Evolutionary conservation across 1,140 invertebrate species (phyloP), one percentile per base, ranked within the genome.

Genomic region (Palaemon carinicauda): DNA sequence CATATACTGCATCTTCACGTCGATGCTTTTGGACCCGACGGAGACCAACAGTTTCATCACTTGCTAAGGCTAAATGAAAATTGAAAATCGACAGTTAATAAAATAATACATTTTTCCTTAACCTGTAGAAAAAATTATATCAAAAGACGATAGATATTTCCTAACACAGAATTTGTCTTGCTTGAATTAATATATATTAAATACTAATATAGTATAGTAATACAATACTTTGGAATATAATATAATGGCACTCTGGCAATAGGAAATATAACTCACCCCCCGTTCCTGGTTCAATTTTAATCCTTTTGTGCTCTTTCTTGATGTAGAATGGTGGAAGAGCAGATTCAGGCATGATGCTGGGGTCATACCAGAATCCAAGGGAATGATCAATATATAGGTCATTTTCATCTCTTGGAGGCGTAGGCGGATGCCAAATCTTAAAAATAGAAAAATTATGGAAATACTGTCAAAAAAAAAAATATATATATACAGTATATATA

Each of bases 341-440:
- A 33, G 94, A 92, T 91, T 98, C 97, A 14, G 95, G 92, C 93
- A 98, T 97, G 15, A 95, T 71, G 31, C 80, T 93, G 15, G 93
- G 94, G 82, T 98, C 96, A 91, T 98, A 98, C 71, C 98, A 93
- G 90, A 97, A 97, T 51, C 94, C 93, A 90, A 97, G 91, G 71
- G 95, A 95, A 89, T 95, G 94, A 91, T 98, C 97, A 85, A 98
- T 95, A 92, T 98, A 98, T 14, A 98, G 94, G 91, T 98, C 97
- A 91, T 95, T 95, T 89, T 98, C 96, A 91, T 96, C 95, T 90
- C 96, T 95, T 7, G 97, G 97, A 87, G 97, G 97, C 17, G 97
- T 98, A 82, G 97, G 97, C 85, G 97, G 98, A 89, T 96, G 95
- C 97, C 97, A 99, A 93, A 98, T 95, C 97, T 98, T 92, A 88